Evolutionary conservation across 1,140 invertebrate genomes (phyloP), one percentile per base, ranked within the genome.

Genomic region (Oedothorax gibbosus): DNA sequence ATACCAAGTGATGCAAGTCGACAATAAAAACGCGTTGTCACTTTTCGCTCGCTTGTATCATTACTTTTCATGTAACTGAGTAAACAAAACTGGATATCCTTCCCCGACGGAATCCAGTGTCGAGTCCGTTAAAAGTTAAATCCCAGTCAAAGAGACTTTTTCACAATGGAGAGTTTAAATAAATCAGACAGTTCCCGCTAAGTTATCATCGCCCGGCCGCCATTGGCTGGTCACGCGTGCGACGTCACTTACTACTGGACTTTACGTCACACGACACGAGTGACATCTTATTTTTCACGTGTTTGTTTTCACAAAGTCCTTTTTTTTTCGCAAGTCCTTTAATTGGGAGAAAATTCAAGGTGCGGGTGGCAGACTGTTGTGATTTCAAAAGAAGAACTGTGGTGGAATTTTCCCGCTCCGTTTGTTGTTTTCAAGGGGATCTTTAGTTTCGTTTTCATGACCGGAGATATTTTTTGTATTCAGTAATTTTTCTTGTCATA

Each of bases 311-410:
- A 50, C 51, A 79, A 79, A 49, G 35, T 18, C 50, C 50, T 71
- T 79, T 79, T 79, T 50, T 11, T 21, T 21, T 64, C 35, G 77
- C 51, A 21, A 49, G 20, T 51, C 54, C 20, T 81, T 71, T 81
- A 81, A 81, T 81, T 81, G 78, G n/a, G 64, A 68, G 78, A 81
- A 71, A 81, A 81, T 81, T 81, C 78, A 81, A 81, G 78, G 78
- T 57, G 35, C 35, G 35, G 35, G 35, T 35, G 35, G 35, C 35
- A 35, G 35, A 35, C 35, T 35, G 35, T 35, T 35, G 20, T 51
- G 14, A 20, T 62, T 62, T 18, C 18, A 18, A 18, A 62, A 62
- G 57, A 18, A 62, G 51, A 15, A 18, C 54, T 21, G 15, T 50
- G n/a, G 49, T n/a, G 12, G 7, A 50, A 71, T 54, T 73, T 14